A percentile compares a stretch with the other conserved stretches of the same genome.
Evolutionary conservation across 1,140 invertebrate genomes (phyloP).

Genomic region (Ptiloglossa arizonensis): DNA sequence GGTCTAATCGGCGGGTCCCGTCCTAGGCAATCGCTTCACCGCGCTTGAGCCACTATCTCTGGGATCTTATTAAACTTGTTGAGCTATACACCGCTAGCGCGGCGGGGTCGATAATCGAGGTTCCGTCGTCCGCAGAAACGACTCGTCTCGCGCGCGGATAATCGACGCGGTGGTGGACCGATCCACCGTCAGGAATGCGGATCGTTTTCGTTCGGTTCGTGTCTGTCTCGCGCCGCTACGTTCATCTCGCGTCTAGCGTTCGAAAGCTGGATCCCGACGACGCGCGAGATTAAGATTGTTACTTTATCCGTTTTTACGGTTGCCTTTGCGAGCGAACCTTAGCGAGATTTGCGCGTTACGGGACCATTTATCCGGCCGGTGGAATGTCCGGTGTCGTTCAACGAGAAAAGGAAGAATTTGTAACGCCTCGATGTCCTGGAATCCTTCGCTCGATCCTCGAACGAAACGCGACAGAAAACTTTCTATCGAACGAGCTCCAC

Average conservation of each 20-base stretch:
- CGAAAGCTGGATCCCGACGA: background rate
- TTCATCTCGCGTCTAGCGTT: background rate
- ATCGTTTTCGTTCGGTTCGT: slow-evolving; percentile 49
- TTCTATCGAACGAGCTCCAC: background rate
- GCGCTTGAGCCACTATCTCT: background rate
- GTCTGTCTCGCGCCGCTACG: no score
- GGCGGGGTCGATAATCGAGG: slow-evolving; percentile 59
- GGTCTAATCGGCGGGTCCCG: no score
- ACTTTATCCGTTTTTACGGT: slow-evolving; percentile 26
- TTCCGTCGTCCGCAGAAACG: slow-evolving; percentile 54
- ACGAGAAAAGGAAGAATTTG: background rate
- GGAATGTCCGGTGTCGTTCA: no score
- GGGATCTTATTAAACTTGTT: no score
- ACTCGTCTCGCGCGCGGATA: slow-evolving; percentile 33
- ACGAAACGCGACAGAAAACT: slow-evolving; percentile 9
- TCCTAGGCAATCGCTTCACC: no score
- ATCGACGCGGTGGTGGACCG: background rate
- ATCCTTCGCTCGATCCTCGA: slow-evolving; percentile 37
- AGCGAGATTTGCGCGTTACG: background rate
- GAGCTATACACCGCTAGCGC: no score
- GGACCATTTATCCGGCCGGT: slow-evolving; percentile 7
- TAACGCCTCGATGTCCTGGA: slow-evolving; percentile 44
- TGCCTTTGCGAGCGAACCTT: background rate
- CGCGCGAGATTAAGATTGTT: background rate
- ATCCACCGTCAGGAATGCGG: slow-evolving; percentile 50